Percentiles rank a stretch among this genome's conserved stretches.
These are phyloP conservation scores for Pilophorus perplexus DNA, from an alignment of 2,888 invertebrate species.

Conservation along the genomic window DNA sequence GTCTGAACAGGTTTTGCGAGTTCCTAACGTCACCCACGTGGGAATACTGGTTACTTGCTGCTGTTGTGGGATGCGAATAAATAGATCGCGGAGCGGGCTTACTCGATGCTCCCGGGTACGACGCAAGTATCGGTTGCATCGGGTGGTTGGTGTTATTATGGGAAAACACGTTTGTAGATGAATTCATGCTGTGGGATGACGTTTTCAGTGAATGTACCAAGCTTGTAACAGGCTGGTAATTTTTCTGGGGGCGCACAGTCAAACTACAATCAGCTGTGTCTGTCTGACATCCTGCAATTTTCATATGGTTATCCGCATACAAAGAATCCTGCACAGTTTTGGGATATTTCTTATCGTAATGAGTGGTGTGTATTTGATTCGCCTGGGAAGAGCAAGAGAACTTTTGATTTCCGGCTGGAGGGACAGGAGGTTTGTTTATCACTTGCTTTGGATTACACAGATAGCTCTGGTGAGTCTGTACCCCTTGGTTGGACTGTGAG, in stretches of 20 bases:
- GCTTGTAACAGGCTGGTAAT: neutral
- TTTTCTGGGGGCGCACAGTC: neutral
- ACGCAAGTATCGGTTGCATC: neutral
- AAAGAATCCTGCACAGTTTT: neutral
- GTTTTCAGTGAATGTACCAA: neutral
- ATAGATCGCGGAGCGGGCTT: neutral
- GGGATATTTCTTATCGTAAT: constrained; percentile 3
- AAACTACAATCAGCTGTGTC: neutral
- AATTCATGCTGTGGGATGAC: neutral
- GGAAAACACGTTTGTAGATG: constrained; percentile 11
- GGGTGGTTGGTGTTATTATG: neutral
- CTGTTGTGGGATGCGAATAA: constrained; percentile 23
- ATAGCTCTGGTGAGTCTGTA: constrained; percentile 33
- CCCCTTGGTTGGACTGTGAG: constrained; percentile 15
- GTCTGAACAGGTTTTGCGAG: constrained; percentile 1
- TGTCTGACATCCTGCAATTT: too few species aligned
- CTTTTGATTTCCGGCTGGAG: neutral
- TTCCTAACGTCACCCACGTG: too few species aligned
- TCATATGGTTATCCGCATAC: neutral
- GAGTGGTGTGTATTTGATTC: too few species aligned
- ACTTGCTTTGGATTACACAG: neutral
- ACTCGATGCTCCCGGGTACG: neutral
- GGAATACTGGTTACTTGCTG: neutral
- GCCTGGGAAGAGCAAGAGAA: neutral
- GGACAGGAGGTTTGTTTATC: neutral